Base-by-base conservation (phyloP, 2,888 invertebrate genomes). In the Thereva unica region DNA sequence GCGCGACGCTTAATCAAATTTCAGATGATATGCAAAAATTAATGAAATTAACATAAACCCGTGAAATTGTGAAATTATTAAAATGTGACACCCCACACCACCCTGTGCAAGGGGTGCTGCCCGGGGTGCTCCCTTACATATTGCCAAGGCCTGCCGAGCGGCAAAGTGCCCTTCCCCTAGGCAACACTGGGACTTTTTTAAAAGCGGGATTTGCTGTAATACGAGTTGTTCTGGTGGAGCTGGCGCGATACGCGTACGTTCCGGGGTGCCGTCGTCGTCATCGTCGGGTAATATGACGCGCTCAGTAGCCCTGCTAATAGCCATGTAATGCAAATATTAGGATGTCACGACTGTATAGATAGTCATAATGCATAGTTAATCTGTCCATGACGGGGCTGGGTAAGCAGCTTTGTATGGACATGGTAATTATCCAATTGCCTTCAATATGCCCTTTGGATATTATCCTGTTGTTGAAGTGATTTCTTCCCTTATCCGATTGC, bases 1-100 rank as follows among this genome's bases (percentile, higher is more conserved):
- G 45, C 67, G 38, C 41, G n/a, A 59, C 55, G 67, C 42, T 42
- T 67, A 64, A 69, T 67, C 67, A 64, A 64, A 67, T 69, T 67
- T 69, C 41, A 53, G 34, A 56, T 61, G 64, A 67, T 64, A 67
- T 64, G 67, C 64, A 59, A 67, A 69, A 69, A 67, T 61, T 61
- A 69, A 67, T 65, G 61, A 69, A 69, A 69, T 69, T 69, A 69
- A 65, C 64, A 67, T 67, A 69, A 67, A 65, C 12, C 67, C 69
- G 67, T 69, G 63, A 67, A 67, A 69, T 67, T 67, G 69, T 69
- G 57, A 67, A 69, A 69, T 69, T 69, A 69, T 64, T 69, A 69
- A 69, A 67, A 67, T 50, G 38, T 49, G 49, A 53, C 45, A 64
- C 53, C 64, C 52, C 37, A 9, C 9, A 35, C 34, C 42, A 10